phyloP scores from a whole-genome alignment of 2,888 invertebrate genomes.

The Dyspetes luteomarginatus region DNA sequence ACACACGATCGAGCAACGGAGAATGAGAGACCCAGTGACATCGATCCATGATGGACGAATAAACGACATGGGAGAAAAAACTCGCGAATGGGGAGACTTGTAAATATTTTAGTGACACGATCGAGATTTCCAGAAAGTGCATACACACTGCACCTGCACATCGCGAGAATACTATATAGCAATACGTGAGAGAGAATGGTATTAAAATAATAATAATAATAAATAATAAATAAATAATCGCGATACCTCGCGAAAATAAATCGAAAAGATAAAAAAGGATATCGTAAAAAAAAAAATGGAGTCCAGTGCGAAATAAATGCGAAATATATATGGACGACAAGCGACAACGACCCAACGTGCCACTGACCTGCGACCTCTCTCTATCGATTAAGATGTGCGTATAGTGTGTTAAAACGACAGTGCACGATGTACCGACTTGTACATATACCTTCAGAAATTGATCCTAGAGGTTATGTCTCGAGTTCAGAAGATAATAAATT shows the following conservation, averaged over 20 bases:
- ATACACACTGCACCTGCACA: not conserved
- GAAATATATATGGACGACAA: slow-evolving; percentile 11
- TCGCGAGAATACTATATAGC: slow-evolving; percentile 69
- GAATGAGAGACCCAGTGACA: slow-evolving; percentile 53
- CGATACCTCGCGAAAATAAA: slow-evolving; percentile 19
- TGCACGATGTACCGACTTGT: not conserved
- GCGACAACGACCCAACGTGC: slow-evolving; percentile 54
- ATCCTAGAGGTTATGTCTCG: not conserved
- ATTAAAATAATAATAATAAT: slow-evolving; percentile 13
- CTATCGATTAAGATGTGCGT: slow-evolving; percentile 56
- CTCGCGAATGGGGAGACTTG: slow-evolving; percentile 42
- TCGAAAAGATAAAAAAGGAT: slow-evolving; percentile 16
- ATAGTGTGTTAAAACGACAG: slow-evolving; percentile 5
- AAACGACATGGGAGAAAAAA: slow-evolving; percentile 16
- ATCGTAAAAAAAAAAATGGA: slow-evolving; percentile 16
- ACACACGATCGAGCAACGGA: slow-evolving; percentile 43
- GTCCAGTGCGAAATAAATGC: slow-evolving; percentile 35
- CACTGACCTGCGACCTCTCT: slow-evolving; percentile 62
- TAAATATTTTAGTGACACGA: slow-evolving; percentile 68
- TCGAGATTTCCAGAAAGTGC: slow-evolving; percentile 63
- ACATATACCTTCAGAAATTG: not conserved
- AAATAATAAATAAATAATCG: not conserved
- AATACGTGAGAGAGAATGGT: slow-evolving; percentile 52
- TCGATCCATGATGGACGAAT: slow-evolving; percentile 60
- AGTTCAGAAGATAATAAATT: not conserved